Base-by-base conservation (phyloP, 2,797 vertebrate species). In the Jordanella pulchra region DNA sequence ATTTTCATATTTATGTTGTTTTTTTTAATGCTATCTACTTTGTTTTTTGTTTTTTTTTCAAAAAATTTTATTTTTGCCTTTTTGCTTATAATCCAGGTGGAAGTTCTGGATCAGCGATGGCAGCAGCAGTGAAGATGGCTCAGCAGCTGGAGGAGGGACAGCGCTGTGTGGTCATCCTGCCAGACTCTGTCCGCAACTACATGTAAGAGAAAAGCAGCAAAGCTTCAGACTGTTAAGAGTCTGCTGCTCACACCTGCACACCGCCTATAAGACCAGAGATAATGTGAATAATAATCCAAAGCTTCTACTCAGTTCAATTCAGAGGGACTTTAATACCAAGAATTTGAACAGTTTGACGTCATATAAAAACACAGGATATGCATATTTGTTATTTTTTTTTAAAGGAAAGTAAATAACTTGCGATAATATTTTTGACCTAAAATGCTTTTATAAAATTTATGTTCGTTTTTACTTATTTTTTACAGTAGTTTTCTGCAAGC, bases 111-210 rank as follows among this genome's bases (percentile, higher is more conserved):
- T 96, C 96, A 0, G 94, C 92, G 9, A 91, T 98, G 95, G 87
- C 92, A 1, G 93, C 87, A 13, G 97, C 96, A 0, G 75, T 98
- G 82, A 94, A 93, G 79, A 93, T 94, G 1, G 96, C 97, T 27
- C 92, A 75, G 90, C 93, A 95, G 51, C 93, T 98, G 76, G 90
- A 92, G 84, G 96, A 97, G 82, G 96, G 94, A 1, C 97, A 98
- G 87, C 94, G 96, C 81, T 98, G 97, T 9, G 97, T 98, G 71
- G 96, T 98, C 80, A 93, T 98, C 75, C 88, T 97, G 68, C 95
- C 97, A 0, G 97, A 98, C 91, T 97, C 97, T 0, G 88, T 98
- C 73, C 93, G 96, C 44, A 98, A 97, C 90, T 98, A 98, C 94
- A 98, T 97, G 97, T 97, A 77, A 76, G 76, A 45, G 60, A 21